Base-by-base conservation (phyloP, 1,140 invertebrate genomes). In the Idris sp. region DNA sequence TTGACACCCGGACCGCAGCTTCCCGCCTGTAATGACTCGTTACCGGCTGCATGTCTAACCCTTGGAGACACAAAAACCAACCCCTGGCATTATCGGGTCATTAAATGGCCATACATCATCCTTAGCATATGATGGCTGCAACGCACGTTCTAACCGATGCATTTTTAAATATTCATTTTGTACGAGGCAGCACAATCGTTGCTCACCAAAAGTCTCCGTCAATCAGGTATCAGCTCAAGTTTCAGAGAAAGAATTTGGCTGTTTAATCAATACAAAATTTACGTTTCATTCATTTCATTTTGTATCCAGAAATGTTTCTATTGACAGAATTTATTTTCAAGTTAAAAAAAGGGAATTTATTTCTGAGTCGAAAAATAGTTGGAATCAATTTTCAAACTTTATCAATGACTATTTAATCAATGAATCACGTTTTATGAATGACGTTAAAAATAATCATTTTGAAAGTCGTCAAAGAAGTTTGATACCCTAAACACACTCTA, bases 51-150 rank as follows among this genome's bases (percentile, higher is more conserved):
- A 49, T 7, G 41, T 48, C 36, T 22, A 51, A 62, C 75, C 71
- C 65, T 74, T 74, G 4, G 14, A 30, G 22, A 16, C 33, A 72
- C 49, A 77, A 77, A 78, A 79, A 79, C 41, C 77, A 71, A 69
- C 68, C 79, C 75, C 64, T 15, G 28, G 25, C 44, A 61, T 78
- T 74, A 76, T 74, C 64, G 71, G 69, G 65, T 80, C 80, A 80
- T 82, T 82, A 82, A 82, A 82, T 74, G 54, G 22, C 69, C 79
- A 79, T 82, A 78, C 76, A 80, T 82, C 80, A 82, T 82, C 65
- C 49, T 69, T 74, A 75, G 46, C 72, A 56, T 73, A 73, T 51
- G 68, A 68, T 68, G 43, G 33, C 10, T 61, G 5, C 38, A 33
- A 49, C 46, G 25, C 46, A 59, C 33, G n/a, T 9, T 13, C 18